Percentiles rank a stretch among this genome's conserved stretches.
Conservation (phyloP, 2,113 vertebrate genomes). For the Urocynchramus pylzowi region DNA sequence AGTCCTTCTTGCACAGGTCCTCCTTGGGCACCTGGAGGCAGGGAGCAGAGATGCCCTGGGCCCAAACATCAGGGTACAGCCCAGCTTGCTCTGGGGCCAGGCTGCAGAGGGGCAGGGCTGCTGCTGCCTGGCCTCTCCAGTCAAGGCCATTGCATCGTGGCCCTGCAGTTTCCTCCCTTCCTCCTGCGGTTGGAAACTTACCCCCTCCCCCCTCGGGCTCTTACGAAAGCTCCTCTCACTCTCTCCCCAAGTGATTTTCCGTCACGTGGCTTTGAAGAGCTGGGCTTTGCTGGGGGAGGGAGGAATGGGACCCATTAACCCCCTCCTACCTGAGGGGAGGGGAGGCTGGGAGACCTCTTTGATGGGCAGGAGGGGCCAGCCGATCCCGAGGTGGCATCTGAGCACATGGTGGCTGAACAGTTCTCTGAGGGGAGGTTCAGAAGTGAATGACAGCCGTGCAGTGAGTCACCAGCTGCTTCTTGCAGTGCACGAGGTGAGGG, state of each 20-base stretch:
- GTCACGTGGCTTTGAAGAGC: constrained; percentile 78
- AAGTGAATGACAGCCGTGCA: neutral
- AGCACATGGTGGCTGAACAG: neutral
- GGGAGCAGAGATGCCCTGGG: neutral
- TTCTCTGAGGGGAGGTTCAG: neutral
- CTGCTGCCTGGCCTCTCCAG: neutral
- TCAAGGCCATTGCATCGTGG: constrained; percentile 17
- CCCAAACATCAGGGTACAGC: accelerated
- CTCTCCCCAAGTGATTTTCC: constrained; percentile 81
- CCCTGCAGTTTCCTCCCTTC: constrained; percentile 67
- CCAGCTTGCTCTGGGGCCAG: neutral
- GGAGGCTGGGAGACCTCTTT: neutral
- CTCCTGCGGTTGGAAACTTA: constrained; percentile 80
- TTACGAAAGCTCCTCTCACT: constrained; percentile 75
- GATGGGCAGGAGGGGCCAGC: neutral
- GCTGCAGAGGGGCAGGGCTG: neutral
- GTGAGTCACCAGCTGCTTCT: neutral
- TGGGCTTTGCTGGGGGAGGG: constrained; percentile 50
- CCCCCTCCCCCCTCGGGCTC: constrained; percentile 19
- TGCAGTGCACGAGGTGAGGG: accelerated
- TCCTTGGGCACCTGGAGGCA: neutral
- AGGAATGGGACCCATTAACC: constrained; percentile 18
- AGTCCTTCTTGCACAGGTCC: neutral
- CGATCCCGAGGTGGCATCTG: neutral
- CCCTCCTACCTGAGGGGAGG: neutral